Conservation (phyloP, 2,888 invertebrate genomes). For the Panzeria rudis region DNA sequence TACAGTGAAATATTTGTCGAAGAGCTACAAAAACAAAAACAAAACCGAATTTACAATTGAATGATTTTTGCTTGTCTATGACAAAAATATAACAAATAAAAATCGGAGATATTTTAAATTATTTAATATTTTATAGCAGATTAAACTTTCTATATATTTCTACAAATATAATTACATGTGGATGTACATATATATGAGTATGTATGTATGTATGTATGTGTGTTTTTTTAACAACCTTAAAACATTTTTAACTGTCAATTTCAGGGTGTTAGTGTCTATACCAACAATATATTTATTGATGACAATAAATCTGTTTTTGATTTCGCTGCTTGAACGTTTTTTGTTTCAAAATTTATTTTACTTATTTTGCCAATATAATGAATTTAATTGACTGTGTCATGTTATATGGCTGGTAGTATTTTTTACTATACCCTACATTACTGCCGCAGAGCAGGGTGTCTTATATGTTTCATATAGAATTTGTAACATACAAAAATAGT, state of each 20-base stretch:
- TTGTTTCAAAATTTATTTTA: slow-evolving; percentile 52
- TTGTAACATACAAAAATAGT: no score
- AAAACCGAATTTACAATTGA: slow-evolving; percentile 71
- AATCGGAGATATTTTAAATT: slow-evolving; percentile 33
- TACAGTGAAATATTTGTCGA: slow-evolving; percentile 53
- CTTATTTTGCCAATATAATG: slow-evolving; percentile 62
- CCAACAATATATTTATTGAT: slow-evolving; percentile 61
- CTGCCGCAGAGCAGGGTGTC: no score
- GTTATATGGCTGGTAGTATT: slow-evolving; percentile 56
- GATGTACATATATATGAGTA: neutral
- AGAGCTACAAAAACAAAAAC: slow-evolving; percentile 33
- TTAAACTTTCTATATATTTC: neutral
- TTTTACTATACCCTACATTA: slow-evolving; percentile 14
- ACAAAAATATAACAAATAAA: neutral
- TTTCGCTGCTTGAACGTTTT: slow-evolving; percentile 54
- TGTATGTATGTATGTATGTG: neutral
- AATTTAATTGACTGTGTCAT: slow-evolving; percentile 73
- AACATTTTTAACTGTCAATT: slow-evolving; percentile 61
- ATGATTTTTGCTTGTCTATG: slow-evolving; percentile 70
- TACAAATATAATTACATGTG: neutral
- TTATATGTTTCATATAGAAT: neutral
- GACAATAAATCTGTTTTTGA: slow-evolving; percentile 71
- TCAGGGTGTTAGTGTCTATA: slow-evolving; percentile 60
- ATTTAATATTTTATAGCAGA: slow-evolving; percentile 49
- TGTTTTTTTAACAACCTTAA: slow-evolving; percentile 49